A percentile compares a stretch with the other conserved stretches of the same genome.
phyloP scores from a whole-genome alignment of 2,797 vertebrate genomes.

The Phaenicophaeus curvirostris region DNA sequence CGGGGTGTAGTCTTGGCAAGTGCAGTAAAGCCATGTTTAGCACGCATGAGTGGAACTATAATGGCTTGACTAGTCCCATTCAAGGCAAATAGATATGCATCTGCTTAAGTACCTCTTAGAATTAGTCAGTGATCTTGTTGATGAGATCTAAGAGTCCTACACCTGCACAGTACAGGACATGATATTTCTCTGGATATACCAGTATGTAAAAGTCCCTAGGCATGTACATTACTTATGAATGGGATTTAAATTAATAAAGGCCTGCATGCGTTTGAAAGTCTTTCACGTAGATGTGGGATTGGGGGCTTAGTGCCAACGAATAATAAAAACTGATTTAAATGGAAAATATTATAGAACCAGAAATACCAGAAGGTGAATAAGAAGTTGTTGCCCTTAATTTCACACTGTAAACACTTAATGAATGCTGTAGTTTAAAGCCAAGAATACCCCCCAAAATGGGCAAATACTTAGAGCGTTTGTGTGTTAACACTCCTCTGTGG shows the following conservation, averaged over 20 bases:
- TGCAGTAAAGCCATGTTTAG: conserved; percentile 34
- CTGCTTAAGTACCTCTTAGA: conserved; percentile 64
- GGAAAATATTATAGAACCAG: conserved; percentile 40
- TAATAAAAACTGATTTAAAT: conserved; percentile 56
- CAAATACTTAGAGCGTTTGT: background rate
- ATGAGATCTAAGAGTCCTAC: conserved; percentile 65
- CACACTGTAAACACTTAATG: conserved; percentile 16
- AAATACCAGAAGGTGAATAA: conserved; percentile 53
- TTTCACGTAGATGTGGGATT: background rate
- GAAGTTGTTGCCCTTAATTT: conserved; percentile 41
- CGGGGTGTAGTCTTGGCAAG: conserved; percentile 42
- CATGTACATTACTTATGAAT: background rate
- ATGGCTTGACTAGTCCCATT: conserved; percentile 49
- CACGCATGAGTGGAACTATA: conserved; percentile 29
- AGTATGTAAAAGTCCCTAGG: conserved; percentile 60
- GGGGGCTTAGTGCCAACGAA: conserved; percentile 45
- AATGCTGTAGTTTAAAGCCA: background rate
- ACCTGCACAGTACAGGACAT: conserved; percentile 49
- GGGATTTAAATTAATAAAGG: conserved; percentile 45
- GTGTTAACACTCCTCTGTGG: background rate
- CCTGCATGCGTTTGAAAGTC: background rate
- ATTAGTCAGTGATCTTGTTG: conserved; percentile 56
- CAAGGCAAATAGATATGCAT: conserved; percentile 34
- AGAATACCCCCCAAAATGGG: background rate
- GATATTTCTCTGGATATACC: conserved; percentile 55